Evolutionary conservation across 2,888 invertebrate genomes (phyloP), one percentile per base, ranked within the genome.

Genomic region (Lasioglossum oenotherae): DNA sequence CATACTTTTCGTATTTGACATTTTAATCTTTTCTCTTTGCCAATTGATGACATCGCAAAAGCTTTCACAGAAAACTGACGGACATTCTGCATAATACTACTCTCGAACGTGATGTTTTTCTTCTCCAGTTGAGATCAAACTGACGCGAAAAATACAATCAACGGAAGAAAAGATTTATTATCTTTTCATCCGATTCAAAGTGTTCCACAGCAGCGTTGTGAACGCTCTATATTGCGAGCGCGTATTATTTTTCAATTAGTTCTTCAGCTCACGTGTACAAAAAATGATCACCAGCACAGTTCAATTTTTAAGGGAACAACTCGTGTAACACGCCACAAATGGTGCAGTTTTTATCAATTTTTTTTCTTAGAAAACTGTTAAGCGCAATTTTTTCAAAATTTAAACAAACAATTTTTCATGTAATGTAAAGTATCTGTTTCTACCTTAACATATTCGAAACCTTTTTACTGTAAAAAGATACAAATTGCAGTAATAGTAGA

Each of bases 241-340:
- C 19, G 27, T 75, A 57, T 75, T 75, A 16, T 75, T 60, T 27
- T 75, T 27, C 75, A 41, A 75, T 75, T 41, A 60, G 1, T 75
- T 57, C 27, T 19, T 35, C 12, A 16, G 23, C n/a, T 41, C 23
- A 12, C 10, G 5, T 23, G n/a, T 4, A n/a, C 38, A 14, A 71
- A 41, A 38, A 71, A 71, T 16, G 4, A n/a, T 38, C 35, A 12
- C 31, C 44, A 53, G 16, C 27, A 27, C 12, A 4, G 46, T 16
- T 46, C 16, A 46, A 57, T 57, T 57, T 67, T 23, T 38, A 14
- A 64, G 16, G 16, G 31, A 6, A 14, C 2, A 31, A 27, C 5
- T 27, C 16, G 14, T 31, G 14, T 6, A 16, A 64, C 27, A 31
- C 16, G 0, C 16, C 16, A 1, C 31, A 31, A 64, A 6, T 64